These are phyloP conservation scores for Bujurquina vittata DNA, from an alignment of 2,113 vertebrate genomes.

Conservation along the genomic window DNA sequence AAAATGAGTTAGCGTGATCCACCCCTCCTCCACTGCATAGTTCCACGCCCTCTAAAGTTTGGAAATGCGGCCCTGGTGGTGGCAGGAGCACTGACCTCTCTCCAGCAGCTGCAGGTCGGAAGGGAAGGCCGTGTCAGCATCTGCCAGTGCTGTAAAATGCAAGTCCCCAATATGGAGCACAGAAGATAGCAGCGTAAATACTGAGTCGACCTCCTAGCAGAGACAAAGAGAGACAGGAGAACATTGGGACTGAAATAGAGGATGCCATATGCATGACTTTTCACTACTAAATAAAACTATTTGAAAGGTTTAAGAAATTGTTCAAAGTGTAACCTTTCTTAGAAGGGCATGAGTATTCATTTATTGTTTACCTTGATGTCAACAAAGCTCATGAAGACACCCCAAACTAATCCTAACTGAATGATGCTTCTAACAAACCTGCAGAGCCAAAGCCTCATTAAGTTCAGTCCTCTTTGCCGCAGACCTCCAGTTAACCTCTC, in stretches of 20 bases:
- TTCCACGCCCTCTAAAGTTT: background rate
- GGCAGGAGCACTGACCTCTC: conserved; percentile 84
- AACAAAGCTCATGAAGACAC: background rate
- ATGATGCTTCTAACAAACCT: background rate
- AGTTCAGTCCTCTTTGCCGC: background rate
- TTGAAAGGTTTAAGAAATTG: background rate
- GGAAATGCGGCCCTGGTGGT: conserved; percentile 11
- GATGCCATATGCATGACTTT: background rate
- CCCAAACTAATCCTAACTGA: background rate
- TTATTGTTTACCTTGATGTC: too few species aligned
- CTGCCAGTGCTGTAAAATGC: conserved; percentile 83
- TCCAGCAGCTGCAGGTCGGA: conserved; percentile 93
- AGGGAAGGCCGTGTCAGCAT: conserved; percentile 84
- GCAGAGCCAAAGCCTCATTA: background rate
- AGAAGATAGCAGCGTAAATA: conserved; percentile 89
- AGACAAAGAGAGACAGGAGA: background rate
- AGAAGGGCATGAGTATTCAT: background rate
- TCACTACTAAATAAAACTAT: background rate
- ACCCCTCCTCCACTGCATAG: background rate
- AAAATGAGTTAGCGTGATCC: conserved; percentile 30
- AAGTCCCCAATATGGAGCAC: conserved; percentile 91
- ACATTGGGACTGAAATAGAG: background rate
- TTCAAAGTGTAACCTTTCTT: background rate
- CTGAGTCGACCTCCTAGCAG: conserved; percentile 89
- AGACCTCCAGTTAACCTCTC: background rate